phyloP scores from a whole-genome alignment of 2,113 vertebrate species.

The Vulpes ferrilata region DNA sequence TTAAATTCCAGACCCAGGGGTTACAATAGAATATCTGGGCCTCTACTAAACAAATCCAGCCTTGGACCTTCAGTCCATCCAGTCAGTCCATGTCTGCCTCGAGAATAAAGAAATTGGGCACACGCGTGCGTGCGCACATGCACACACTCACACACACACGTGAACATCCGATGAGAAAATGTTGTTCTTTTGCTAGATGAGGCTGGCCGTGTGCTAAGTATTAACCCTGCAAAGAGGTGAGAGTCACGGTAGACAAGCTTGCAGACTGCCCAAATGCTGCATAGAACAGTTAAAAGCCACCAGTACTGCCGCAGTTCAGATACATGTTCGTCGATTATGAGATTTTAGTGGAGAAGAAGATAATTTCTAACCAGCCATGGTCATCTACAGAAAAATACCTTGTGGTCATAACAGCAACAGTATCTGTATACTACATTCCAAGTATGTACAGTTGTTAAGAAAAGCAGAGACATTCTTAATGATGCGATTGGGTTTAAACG shows the following conservation, averaged over 20 bases:
- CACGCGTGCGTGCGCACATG: not conserved
- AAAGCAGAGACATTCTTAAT: conserved; percentile 15
- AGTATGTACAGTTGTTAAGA: not conserved
- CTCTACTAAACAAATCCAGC: conserved; percentile 56
- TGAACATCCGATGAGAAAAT: conserved; percentile 60
- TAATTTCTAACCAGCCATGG: conserved; percentile 5
- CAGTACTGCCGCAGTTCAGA: not conserved
- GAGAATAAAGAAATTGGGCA: not conserved
- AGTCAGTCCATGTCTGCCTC: not conserved
- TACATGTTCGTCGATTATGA: not conserved
- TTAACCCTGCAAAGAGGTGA: not conserved
- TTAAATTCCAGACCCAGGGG: conserved; percentile 49
- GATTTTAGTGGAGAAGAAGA: not conserved
- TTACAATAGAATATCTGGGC: conserved; percentile 61
- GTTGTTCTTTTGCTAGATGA: conserved; percentile 59
- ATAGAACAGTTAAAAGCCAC: not conserved
- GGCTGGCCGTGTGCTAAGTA: not conserved
- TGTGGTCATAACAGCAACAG: not conserved
- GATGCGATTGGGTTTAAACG: not conserved
- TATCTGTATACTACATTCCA: not conserved
- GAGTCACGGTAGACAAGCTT: not conserved
- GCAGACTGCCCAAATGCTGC: not conserved
- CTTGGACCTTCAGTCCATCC: not conserved
- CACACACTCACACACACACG: not conserved
- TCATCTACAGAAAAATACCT: not conserved